Base-by-base conservation (phyloP, 2,113 vertebrate species). In the Archocentrus centrarchus region DNA sequence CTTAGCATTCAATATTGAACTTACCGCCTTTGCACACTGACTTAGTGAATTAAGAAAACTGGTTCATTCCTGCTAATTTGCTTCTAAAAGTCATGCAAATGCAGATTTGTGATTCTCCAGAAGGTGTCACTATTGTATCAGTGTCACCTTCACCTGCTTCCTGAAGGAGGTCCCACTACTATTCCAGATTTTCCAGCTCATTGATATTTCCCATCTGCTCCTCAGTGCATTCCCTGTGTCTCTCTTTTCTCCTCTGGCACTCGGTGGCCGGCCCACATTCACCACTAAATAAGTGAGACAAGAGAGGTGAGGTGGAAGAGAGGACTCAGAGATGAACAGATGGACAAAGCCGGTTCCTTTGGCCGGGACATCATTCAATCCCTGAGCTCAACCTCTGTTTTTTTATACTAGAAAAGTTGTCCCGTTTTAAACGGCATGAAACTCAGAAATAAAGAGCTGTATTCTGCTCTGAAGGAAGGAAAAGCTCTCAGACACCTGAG, bases 261-360 rank as follows among this genome's bases (percentile, higher is more conserved):
- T 85, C 58, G 0, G 63, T 83, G 73, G 79, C 75, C 75, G 27
- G 66, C 81, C 81, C 82, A 86, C 87, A 77, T 79, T 92, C 80
- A 84, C 63, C 55, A 11, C 83, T 90, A 88, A 93, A 87, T 18
- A 17, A 85, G 83, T 63, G 79, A 91, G 92, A 94, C 88, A 86
- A 79, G 91, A 79, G 87, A 92, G 89, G 83, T 93, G 93, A 94
- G 83, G 86, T 80, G 88, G 91, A 93, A 93, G 82, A 81, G 73
- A 59, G 80, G 70, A 30, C 63, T n/a, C 37, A 59, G 59, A 75
- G 58, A 89, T 24, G 66, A 90, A 70, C 83, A 91, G 90, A 93
- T 87, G 90, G 86, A 57, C 85, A 80, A 20, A 77, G 58, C 83
- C 82, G 79, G 59, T 85, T 81, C 59, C 68, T 86, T 55, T 85